Evolutionary conservation across 2,888 invertebrate genomes (phyloP).

Genomic region (Parochlus steinenii): DNA sequence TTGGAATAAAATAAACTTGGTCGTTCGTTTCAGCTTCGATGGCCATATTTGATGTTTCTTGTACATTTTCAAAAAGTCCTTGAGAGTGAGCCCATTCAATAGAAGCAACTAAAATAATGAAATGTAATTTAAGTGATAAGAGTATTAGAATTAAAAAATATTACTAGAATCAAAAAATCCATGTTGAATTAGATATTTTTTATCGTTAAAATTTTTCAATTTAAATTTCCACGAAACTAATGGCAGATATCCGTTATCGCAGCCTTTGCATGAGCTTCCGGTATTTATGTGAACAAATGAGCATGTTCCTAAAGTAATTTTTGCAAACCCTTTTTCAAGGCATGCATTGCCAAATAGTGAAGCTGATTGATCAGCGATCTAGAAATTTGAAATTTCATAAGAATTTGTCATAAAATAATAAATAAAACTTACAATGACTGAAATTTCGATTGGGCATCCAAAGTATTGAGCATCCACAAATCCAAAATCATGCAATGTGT

Average conservation of each 20-base stretch:
- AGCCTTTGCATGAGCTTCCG: slow-evolving; percentile 56
- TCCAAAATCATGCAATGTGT: slow-evolving; percentile 63
- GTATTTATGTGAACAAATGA: slow-evolving; percentile 79
- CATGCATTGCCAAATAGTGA: slow-evolving; percentile 79
- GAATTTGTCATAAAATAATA: too few species aligned
- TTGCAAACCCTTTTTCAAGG: slow-evolving; percentile 54
- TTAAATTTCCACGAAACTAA: slow-evolving; percentile 72
- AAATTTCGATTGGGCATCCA: slow-evolving; percentile 62
- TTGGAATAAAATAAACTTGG: slow-evolving; percentile 74
- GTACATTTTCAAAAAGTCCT: slow-evolving; percentile 44
- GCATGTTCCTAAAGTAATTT: slow-evolving; percentile 74
- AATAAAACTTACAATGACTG: slow-evolving; percentile 42
- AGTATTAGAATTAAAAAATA: too few species aligned
- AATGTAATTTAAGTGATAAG: too few species aligned
- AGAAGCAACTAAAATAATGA: not conserved
- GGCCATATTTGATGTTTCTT: slow-evolving; percentile 50
- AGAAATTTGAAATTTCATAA: too few species aligned
- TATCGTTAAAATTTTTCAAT: slow-evolving; percentile 34
- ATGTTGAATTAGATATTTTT: slow-evolving; percentile 50
- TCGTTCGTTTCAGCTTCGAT: slow-evolving; percentile 48
- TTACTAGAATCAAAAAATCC: too few species aligned
- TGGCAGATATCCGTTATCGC: slow-evolving; percentile 75
- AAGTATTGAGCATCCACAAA: slow-evolving; percentile 45
- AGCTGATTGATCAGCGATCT: slow-evolving; percentile 57
- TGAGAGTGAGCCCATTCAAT: slow-evolving; percentile 7